phyloP scores from a whole-genome alignment of 2,113 vertebrate species.

The Hippotragus niger region DNA sequence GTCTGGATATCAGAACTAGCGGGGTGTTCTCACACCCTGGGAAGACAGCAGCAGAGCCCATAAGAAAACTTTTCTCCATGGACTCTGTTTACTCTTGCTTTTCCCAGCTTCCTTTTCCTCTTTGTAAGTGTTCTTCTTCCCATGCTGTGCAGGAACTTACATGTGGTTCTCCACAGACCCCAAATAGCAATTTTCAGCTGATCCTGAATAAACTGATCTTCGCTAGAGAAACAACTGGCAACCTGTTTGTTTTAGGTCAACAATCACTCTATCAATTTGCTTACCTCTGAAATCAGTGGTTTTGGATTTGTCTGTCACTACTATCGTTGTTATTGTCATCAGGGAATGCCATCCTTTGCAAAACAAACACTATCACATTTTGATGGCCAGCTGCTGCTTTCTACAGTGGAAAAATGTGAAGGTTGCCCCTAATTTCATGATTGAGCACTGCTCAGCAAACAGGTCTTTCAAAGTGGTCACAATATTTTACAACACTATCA shows the following conservation, averaged over 20 bases:
- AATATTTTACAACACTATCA: neutral
- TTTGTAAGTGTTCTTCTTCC: neutral
- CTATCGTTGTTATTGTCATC: neutral
- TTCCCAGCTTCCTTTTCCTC: neutral
- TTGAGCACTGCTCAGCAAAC: neutral
- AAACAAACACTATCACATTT: neutral
- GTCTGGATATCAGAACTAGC: neutral
- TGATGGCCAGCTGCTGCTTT: neutral
- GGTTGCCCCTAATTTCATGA: neutral
- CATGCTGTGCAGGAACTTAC: neutral
- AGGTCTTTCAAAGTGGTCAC: neutral
- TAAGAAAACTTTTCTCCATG: neutral
- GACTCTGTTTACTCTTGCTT: neutral
- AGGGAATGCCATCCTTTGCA: neutral
- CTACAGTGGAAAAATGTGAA: neutral
- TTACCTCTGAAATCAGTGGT: neutral
- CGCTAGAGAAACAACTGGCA: neutral
- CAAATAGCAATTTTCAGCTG: neutral
- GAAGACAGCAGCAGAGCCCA: neutral
- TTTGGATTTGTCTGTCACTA: neutral
- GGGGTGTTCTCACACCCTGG: neutral
- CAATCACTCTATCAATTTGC: neutral
- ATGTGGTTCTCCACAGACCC: neutral
- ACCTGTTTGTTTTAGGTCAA: neutral
- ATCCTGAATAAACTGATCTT: neutral